Percentiles rank a stretch among this genome's conserved stretches.
These are phyloP conservation scores for Hypselothyrea guttata DNA, from an alignment of 2,888 invertebrate genomes.

Conservation along the genomic window DNA sequence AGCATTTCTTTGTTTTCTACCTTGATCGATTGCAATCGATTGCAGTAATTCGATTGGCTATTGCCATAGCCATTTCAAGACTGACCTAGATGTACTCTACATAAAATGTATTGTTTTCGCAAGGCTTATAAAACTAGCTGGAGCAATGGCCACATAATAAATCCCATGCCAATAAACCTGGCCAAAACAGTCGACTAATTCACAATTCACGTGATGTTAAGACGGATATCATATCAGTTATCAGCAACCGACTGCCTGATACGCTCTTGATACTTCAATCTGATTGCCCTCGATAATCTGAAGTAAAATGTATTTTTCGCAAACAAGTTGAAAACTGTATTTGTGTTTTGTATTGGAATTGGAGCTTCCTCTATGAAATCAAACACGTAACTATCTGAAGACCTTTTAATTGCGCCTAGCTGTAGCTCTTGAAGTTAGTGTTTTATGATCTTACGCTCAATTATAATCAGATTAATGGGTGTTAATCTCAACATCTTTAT, in stretches of 20 bases:
- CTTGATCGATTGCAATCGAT: slow-evolving; percentile 8
- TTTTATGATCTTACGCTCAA: slow-evolving; percentile 20
- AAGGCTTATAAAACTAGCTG: not conserved
- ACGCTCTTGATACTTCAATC: slow-evolving; percentile 2
- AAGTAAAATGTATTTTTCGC: not conserved
- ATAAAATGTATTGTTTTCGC: slow-evolving; percentile 11
- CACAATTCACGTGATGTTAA: slow-evolving; percentile 10
- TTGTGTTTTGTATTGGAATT: not conserved
- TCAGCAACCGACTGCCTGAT: slow-evolving; percentile 2
- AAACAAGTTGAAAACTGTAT: too few species aligned
- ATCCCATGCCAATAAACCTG: not conserved
- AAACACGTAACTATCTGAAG: too few species aligned
- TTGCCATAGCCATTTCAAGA: slow-evolving; percentile 10
- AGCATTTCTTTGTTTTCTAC: not conserved
- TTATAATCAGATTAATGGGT: slow-evolving; percentile 32
- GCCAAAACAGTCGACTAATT: slow-evolving; percentile 1
- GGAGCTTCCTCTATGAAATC: too few species aligned
- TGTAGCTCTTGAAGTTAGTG: slow-evolving; percentile 12
- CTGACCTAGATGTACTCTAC: slow-evolving; percentile 28
- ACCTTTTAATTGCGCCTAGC: not conserved
- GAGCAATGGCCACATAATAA: not conserved
- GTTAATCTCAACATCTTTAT: slow-evolving; percentile 48
- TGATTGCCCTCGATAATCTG: slow-evolving; percentile 4
- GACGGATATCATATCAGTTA: slow-evolving; percentile 9
- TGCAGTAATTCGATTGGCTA: slow-evolving; percentile 11